phyloP scores from a whole-genome alignment of 1,140 invertebrate genomes.

The Aphis gossypii region DNA sequence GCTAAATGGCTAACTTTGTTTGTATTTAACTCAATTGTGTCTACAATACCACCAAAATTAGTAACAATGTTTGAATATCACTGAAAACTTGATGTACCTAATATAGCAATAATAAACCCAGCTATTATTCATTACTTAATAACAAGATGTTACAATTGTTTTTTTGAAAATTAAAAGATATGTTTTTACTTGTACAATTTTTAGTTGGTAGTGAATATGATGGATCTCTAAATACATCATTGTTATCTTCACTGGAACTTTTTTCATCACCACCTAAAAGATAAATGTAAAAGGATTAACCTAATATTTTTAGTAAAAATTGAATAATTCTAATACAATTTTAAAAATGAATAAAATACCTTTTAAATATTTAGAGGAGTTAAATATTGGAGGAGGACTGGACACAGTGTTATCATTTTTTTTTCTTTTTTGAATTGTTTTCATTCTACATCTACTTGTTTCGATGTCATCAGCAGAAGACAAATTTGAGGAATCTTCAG shows the following conservation, averaged over 20 bases:
- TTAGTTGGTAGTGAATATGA: not conserved
- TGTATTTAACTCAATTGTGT: too few relatives aligned
- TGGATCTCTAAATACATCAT: not conserved
- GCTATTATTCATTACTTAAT: too few relatives aligned
- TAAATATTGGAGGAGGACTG: not conserved
- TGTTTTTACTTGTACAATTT: not conserved
- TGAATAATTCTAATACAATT: too few relatives aligned
- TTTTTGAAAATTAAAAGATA: too few relatives aligned
- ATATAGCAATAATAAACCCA: too few relatives aligned
- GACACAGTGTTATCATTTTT: not conserved
- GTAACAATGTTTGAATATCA: too few relatives aligned
- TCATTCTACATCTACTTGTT: not conserved
- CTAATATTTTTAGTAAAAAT: not conserved
- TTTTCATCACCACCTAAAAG: too few relatives aligned
- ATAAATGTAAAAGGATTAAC: too few relatives aligned
- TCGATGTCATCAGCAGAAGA: not conserved
- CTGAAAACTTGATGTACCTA: too few relatives aligned
- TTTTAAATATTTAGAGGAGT: not conserved
- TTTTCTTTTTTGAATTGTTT: not conserved
- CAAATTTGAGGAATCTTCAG: not conserved
- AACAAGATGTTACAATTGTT: too few relatives aligned
- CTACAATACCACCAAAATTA: too few relatives aligned
- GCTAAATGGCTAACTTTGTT: too few relatives aligned
- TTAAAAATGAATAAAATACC: not conserved
- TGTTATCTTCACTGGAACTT: not conserved